phyloP scores from a whole-genome alignment of 1,140 invertebrate genomes.

The Platorchestia sp. region DNA sequence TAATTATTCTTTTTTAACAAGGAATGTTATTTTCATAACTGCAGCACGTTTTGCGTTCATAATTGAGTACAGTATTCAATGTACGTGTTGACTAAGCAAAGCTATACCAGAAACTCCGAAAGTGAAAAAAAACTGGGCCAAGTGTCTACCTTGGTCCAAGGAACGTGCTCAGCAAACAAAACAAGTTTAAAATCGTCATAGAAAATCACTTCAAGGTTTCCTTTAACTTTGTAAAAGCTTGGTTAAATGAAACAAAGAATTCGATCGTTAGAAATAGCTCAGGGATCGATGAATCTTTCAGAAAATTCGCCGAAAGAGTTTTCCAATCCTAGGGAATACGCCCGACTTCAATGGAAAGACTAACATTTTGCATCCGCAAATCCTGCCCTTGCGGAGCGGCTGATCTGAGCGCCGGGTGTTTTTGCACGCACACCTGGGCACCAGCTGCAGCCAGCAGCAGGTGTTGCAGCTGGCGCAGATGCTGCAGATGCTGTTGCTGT shows the following conservation, averaged over 20 bases:
- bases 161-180: not conserved
- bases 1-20: too few species aligned
- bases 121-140: not conserved
- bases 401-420: not conserved
- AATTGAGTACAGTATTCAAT: too few species aligned
- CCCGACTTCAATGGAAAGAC: not conserved
- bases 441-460: constrained; percentile 49
- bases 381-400: not conserved
- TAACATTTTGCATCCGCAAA: constrained; percentile 12
- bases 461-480: constrained; percentile 28
- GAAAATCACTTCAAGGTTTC: not conserved
- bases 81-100: not conserved
- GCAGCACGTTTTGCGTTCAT: too few species aligned
- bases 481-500: constrained; percentile 8
- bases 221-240: not conserved
- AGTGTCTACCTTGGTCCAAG: not conserved
- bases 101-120: not conserved
- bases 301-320: constrained; percentile 1
- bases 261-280: not conserved
- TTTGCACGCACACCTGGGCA: constrained; percentile 45
- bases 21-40: too few species aligned
- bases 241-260: not conserved
- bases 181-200: not conserved
- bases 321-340: not conserved
- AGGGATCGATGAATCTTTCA: not conserved